phyloP scores from a whole-genome alignment of 2,113 vertebrate species.

The Brachionichthys hirsutus region DNA sequence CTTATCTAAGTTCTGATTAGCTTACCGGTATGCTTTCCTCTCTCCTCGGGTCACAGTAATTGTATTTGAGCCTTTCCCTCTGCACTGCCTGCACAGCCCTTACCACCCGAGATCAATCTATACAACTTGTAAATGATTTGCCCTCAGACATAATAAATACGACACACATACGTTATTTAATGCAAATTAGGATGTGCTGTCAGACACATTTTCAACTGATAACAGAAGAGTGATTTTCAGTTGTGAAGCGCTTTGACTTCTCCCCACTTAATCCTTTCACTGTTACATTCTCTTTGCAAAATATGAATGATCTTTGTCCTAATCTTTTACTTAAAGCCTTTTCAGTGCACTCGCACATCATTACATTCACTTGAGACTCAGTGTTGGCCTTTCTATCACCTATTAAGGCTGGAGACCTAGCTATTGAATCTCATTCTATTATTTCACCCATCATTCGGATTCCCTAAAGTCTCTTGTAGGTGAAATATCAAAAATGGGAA shows the following conservation, averaged over 20 bases:
- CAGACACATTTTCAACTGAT: too few species aligned
- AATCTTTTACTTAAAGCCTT: constrained; percentile 1
- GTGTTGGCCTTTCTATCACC: constrained; percentile 16
- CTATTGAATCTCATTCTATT: constrained; percentile 21
- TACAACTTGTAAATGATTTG: too few species aligned
- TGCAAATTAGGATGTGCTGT: too few species aligned
- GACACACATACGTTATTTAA: too few species aligned
- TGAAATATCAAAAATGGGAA: constrained; percentile 36
- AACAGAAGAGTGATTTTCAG: too few species aligned
- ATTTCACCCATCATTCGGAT: constrained; percentile 22
- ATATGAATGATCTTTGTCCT: constrained; percentile 20
- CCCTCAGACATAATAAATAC: too few species aligned
- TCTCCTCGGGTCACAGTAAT: too few species aligned
- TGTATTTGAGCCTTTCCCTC: too few species aligned
- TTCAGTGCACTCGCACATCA: constrained; percentile 5
- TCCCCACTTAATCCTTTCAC: neutral
- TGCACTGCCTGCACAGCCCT: too few species aligned
- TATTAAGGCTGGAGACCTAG: constrained; percentile 20
- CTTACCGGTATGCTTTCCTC: neutral
- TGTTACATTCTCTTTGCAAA: constrained; percentile 15
- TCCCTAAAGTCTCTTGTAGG: constrained; percentile 12
- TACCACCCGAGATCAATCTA: too few species aligned
- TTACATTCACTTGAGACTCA: constrained; percentile 26
- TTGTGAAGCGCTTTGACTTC: neutral
- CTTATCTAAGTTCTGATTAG: neutral